phyloP scores from a whole-genome alignment of 2,113 vertebrate species.

The Peromyscus polionotus region DNA sequence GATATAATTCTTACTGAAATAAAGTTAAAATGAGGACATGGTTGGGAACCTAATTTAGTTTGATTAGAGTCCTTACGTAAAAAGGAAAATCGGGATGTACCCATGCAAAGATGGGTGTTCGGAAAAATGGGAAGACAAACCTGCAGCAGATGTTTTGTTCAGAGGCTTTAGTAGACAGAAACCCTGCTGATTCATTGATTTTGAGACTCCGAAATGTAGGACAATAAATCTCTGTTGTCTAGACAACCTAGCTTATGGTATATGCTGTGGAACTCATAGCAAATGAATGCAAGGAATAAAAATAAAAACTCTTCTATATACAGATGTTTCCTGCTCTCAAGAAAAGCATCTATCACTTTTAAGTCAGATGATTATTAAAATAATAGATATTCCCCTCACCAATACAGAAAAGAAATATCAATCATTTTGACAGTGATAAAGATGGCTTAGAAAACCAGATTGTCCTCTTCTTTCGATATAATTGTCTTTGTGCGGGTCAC shows the following conservation, averaged over 20 bases:
- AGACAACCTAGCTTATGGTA: neutral
- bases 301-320: neutral
- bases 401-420: neutral
- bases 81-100: neutral
- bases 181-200: neutral
- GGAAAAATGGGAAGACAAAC: neutral
- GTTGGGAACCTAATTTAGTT: neutral
- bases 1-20: neutral
- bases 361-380: neutral
- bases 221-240: neutral
- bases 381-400: neutral
- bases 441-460: neutral
- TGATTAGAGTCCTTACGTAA: neutral
- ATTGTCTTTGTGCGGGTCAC: neutral
- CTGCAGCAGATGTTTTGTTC: neutral
- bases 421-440: neutral
- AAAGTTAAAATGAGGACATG: neutral
- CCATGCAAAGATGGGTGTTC: neutral
- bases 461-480: neutral
- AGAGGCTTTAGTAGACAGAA: neutral
- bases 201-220: neutral
- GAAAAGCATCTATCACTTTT: neutral
- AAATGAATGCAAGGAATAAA: neutral
- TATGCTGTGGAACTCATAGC: neutral
- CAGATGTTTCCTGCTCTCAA: neutral